phyloP scores from a whole-genome alignment of 1,140 invertebrate species.

The Sipha flava region DNA sequence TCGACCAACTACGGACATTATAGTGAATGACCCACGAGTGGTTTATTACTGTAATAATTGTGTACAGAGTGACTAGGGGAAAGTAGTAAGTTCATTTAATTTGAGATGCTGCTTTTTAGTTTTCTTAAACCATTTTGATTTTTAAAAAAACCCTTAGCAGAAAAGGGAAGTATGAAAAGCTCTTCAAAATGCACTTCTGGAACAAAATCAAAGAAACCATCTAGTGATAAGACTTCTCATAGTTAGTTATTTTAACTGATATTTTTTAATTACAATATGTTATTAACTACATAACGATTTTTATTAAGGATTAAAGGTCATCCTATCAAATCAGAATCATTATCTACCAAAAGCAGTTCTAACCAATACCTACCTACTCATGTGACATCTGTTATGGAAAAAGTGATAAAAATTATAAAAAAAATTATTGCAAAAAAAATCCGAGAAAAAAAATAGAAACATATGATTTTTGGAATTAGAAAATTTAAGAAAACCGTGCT shows the following conservation, averaged over 20 bases:
- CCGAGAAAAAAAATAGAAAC: constrained; percentile 45
- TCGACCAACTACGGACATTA: constrained; percentile 62
- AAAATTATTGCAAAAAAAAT: constrained; percentile 61
- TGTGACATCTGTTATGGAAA: constrained; percentile 52
- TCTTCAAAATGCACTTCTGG: constrained; percentile 17
- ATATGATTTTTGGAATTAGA: neutral
- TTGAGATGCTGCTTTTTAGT: neutral
- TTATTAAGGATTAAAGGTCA: constrained; percentile 35
- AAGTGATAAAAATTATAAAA: constrained; percentile 70
- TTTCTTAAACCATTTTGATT: neutral
- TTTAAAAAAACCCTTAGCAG: constrained; percentile 1
- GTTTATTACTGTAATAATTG: constrained; percentile 61
- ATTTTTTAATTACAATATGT: neutral
- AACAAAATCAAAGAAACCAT: constrained; percentile 23
- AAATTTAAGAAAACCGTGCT: neutral
- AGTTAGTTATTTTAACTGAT: neutral
- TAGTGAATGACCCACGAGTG: constrained; percentile 58
- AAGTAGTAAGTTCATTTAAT: neutral
- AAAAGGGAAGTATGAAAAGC: neutral
- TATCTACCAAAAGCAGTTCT: constrained; percentile 23
- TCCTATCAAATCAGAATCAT: constrained; percentile 53
- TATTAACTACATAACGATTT: neutral
- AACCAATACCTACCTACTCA: constrained; percentile 8
- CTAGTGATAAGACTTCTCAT: neutral
- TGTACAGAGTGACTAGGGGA: constrained; percentile 38